These are phyloP conservation scores for Sitophilus oryzae DNA, from an alignment of 1,140 invertebrate species.

Conservation along the genomic window DNA sequence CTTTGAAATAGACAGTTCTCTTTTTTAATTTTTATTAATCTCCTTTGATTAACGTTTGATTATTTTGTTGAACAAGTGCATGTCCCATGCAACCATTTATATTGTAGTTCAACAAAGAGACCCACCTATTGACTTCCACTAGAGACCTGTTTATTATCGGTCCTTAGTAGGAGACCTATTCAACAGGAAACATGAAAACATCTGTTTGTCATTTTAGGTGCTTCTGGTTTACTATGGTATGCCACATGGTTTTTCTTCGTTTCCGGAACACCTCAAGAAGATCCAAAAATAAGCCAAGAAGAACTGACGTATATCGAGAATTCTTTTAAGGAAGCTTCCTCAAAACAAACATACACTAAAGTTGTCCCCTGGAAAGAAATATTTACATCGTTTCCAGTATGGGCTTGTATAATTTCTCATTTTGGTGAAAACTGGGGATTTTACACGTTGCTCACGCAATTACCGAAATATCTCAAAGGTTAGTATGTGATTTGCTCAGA, in stretches of 20 bases:
- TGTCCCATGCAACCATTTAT: no score
- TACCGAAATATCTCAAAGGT: conserved; percentile 89
- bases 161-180: no score
- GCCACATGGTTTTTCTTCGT: conserved; percentile 64
- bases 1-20: no score
- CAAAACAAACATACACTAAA: not conserved
- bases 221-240: conserved; percentile 65
- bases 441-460: conserved; percentile 83
- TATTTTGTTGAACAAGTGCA: no score
- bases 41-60: no score
- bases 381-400: conserved; percentile 76
- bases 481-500: no score
- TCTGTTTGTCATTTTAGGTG: no score
- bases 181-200: no score
- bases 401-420: conserved; percentile 85
- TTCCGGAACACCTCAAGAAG: conserved; percentile 68
- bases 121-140: no score
- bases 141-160: no score
- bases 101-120: no score
- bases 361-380: conserved; percentile 74
- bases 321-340: conserved; percentile 31
- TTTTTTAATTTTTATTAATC: no score
- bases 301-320: conserved; percentile 74
- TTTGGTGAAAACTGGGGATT: conserved; percentile 96
- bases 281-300: conserved; percentile 64